A percentile compares a stretch with the other conserved stretches of the same genome.
These are phyloP conservation scores for Felis chaus DNA, from an alignment of 2,113 vertebrate genomes.

Conservation along the genomic window DNA sequence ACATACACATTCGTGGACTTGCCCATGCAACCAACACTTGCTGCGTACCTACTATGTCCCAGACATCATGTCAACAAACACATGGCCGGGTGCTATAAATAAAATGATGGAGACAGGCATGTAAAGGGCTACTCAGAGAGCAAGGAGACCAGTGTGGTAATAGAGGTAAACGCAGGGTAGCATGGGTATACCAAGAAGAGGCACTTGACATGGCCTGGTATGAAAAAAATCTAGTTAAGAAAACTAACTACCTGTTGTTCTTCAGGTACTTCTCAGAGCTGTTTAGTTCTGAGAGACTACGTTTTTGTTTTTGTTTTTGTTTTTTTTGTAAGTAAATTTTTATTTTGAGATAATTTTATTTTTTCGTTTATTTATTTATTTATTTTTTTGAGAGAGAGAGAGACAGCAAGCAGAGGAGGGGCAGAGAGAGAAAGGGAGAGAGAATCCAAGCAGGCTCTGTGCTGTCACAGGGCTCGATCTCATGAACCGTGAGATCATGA, in stretches of 20 bases:
- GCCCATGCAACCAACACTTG: not conserved
- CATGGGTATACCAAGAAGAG: not conserved
- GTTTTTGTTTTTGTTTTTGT: not conserved
- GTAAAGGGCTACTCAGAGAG: not conserved
- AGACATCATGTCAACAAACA: not conserved
- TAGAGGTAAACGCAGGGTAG: not conserved
- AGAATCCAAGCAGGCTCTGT: too few species aligned
- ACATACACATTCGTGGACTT: not conserved
- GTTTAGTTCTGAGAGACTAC: not conserved
- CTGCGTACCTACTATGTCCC: not conserved
- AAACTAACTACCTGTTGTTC: not conserved
- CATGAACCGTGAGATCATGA: too few species aligned
- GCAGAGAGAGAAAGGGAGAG: too few species aligned
- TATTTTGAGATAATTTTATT: constrained; percentile 6
- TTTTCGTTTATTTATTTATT: too few species aligned
- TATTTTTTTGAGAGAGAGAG: too few species aligned
- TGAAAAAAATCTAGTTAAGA: not conserved
- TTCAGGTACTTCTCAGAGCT: not conserved
- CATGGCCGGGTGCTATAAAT: not conserved
- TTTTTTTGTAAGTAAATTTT: not conserved
- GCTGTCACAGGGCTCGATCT: too few species aligned
- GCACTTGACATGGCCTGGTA: too few species aligned
- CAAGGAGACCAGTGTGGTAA: not conserved
- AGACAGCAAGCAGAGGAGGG: too few species aligned
- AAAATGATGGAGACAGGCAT: not conserved